phyloP scores from a whole-genome alignment of 2,888 invertebrate species.

The Pseudococcus jackbeardsleyi region DNA sequence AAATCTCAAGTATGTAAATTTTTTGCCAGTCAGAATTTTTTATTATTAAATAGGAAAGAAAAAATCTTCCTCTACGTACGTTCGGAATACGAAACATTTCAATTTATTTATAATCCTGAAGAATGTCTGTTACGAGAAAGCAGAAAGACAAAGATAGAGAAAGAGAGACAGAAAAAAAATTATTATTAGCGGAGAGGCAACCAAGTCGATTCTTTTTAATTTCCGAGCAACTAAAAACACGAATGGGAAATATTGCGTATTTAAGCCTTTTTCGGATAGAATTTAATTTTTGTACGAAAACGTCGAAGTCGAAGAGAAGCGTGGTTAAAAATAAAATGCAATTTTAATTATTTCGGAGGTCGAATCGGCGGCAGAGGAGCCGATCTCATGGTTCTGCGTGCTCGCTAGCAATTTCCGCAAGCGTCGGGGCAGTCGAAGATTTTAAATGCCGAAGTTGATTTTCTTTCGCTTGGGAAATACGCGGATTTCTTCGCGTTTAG shows the following conservation, averaged over 20 bases:
- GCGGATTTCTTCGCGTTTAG: constrained; percentile 21
- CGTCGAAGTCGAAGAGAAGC: constrained; percentile 22
- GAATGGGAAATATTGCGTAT: constrained; percentile 50
- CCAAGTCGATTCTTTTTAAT: constrained; percentile 47
- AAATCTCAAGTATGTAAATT: background rate
- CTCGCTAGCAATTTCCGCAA: constrained; percentile 47
- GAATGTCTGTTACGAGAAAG: background rate
- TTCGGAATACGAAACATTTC: constrained; percentile 31
- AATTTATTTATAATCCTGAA: constrained; percentile 53
- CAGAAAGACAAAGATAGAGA: background rate
- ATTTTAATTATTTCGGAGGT: constrained; percentile 52
- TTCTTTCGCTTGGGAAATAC: constrained; percentile 46
- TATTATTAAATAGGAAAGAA: background rate
- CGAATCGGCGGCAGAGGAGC: constrained; percentile 30
- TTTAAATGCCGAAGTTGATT: constrained; percentile 48
- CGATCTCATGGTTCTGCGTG: constrained; percentile 37
- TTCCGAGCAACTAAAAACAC: constrained; percentile 47
- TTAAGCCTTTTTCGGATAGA: constrained; percentile 41
- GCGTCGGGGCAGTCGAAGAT: constrained; percentile 53
- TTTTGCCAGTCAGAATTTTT: background rate
- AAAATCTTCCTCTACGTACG: constrained; percentile 10
- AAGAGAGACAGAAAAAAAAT: background rate
- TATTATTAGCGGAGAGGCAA: constrained; percentile 5
- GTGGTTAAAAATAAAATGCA: constrained; percentile 52
- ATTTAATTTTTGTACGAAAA: constrained; percentile 46